Base-by-base conservation (phyloP, 2,797 vertebrate species). In the Darevskia mixta region DNA sequence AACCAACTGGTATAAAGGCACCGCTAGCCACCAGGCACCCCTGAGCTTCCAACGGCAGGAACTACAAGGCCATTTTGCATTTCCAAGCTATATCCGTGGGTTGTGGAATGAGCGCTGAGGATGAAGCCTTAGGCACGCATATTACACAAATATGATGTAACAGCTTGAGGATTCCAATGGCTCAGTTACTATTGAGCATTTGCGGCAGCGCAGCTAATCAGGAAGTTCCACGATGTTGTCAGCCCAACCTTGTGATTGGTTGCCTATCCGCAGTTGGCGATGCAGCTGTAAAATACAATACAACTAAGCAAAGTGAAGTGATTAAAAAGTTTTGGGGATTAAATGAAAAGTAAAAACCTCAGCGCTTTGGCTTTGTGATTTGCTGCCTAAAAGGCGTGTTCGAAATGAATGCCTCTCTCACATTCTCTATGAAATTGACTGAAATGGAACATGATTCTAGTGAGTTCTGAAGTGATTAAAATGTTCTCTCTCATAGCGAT, bases 381-480 rank as follows among this genome's bases (percentile, higher is more conserved):
- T 58, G 49, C 69, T 73, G 49, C 45, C 78, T 79, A 72, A 61
- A 73, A 87, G 67, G 49, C 10, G 13, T 64, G 82, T 45, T 75
- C 45, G 58, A 35, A 85, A 85, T 73, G 35, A 88, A 76, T 88
- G 45, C 82, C 35, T 82, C 61, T 71, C 75, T 69, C 35, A 43
- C 25, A 8, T 45, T 25, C 58, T 27, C 82, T 66, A 15, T 85
- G 69, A 75, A 66, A 88, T 80, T 73, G 80, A 43, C 58, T 66
- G 78, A 80, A 80, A 86, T 41, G 67, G 67, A 75, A 85, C 67
- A 35, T 58, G 58, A 49, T 80, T 20, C 55, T 80, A 64, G 69
- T 49, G 58, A 80, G 82, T 88, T 73, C 9, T 73, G 49, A 80
- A 88, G 55, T 88, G 82, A 85, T 88, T 88, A 66, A 85, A 85